Percentiles rank a stretch among this genome's conserved stretches.
These are phyloP conservation scores for Intellagama lesueurii DNA, from an alignment of 2,797 vertebrate genomes.

Conservation along the genomic window DNA sequence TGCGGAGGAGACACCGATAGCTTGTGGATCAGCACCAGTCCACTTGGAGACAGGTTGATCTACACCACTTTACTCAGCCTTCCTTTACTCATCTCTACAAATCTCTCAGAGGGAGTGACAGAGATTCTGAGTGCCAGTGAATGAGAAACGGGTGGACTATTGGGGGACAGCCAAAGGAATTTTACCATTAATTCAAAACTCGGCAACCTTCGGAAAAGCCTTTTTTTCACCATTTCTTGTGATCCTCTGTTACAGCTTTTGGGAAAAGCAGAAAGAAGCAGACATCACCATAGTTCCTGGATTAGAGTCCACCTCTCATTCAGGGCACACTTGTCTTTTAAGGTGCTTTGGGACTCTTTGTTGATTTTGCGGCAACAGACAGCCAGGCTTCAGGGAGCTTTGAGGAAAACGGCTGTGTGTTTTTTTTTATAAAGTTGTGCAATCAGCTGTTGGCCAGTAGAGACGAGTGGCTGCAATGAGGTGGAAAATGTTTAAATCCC, in stretches of 20 bases:
- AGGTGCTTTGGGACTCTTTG: not conserved
- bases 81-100: no score
- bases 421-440: not conserved
- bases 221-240: not conserved
- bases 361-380: not conserved
- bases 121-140: no score
- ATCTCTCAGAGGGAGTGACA: no score
- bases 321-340: not conserved
- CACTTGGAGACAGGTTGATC: no score
- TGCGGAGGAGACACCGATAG: no score
- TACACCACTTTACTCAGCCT: no score
- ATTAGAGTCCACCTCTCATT: not conserved
- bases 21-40: no score
- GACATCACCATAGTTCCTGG: not conserved
- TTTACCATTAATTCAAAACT: no score
- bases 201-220: no score
- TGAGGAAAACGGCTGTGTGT: no score
- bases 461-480: not conserved
- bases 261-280: not conserved
- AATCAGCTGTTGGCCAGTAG: not conserved
- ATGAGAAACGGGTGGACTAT: no score
- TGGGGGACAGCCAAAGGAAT: no score
- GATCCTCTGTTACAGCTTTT: not conserved
- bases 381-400: not conserved
- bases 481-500: conserved; percentile 3